Percentiles rank a stretch among this genome's conserved stretches.
Conservation (phyloP, 1,140 invertebrate species). For the Mesaphorura yosii region DNA sequence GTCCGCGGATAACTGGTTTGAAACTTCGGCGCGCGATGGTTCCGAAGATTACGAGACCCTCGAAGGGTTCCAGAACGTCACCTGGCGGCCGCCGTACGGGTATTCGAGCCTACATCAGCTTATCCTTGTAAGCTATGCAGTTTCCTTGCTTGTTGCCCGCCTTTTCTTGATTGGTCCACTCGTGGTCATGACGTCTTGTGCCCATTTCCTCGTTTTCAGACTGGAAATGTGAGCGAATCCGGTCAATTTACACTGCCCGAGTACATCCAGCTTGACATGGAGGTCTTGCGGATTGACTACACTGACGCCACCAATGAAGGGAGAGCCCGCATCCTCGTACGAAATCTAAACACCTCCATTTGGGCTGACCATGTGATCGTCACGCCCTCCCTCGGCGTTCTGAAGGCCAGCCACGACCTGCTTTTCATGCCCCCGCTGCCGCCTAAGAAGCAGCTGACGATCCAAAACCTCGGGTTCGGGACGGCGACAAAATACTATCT, state of each 20-base stretch:
- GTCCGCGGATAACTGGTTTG: neutral
- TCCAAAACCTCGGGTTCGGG: constrained; percentile 49
- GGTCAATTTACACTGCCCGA: neutral
- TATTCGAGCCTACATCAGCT: neutral
- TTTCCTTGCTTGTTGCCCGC: neutral
- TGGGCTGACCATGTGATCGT: constrained; percentile 53
- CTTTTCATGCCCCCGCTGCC: constrained; percentile 51
- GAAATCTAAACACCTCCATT: constrained; percentile 46
- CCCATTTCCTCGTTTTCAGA: neutral
- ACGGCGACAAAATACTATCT: constrained; percentile 61
- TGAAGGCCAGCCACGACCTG: constrained; percentile 44
- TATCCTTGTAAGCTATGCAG: neutral
- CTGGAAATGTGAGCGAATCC: neutral
- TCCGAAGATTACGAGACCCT: neutral
- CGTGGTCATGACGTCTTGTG: neutral
- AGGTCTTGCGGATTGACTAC: neutral
- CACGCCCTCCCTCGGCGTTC: constrained; percentile 53
- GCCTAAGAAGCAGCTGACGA: constrained; percentile 45
- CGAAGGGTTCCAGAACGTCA: neutral
- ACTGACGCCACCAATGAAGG: neutral
- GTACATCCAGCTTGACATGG: neutral
- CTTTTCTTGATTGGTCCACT: neutral
- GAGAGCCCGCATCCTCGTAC: neutral
- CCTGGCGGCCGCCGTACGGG: neutral
- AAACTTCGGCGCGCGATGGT: neutral